These are phyloP conservation scores for Silurus lanzhouensis DNA, from an alignment of 2,797 vertebrate species.

Conservation along the genomic window DNA sequence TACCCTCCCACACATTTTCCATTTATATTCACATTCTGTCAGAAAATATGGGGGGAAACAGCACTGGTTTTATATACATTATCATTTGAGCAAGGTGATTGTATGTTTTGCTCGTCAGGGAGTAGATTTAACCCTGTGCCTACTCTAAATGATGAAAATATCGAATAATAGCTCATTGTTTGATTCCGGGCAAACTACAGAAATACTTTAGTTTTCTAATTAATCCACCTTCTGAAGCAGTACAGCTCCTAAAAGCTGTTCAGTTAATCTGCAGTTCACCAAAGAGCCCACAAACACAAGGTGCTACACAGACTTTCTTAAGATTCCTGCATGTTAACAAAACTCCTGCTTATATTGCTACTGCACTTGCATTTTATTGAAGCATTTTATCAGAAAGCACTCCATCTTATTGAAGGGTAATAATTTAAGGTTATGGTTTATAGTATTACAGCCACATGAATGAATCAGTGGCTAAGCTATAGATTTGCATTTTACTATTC, in stretches of 20 bases:
- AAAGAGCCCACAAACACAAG: neutral
- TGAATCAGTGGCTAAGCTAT: neutral
- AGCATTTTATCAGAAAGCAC: neutral
- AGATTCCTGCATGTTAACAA: slow-evolving; percentile 9
- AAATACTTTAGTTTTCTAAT: neutral
- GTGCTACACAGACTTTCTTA: too few species aligned
- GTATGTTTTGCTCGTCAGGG: neutral
- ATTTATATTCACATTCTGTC: neutral
- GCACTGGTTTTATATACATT: neutral
- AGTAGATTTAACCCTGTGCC: neutral
- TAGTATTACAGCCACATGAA: neutral
- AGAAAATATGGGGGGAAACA: neutral
- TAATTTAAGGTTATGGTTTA: neutral
- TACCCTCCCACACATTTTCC: neutral
- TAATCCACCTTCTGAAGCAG: slow-evolving; percentile 3
- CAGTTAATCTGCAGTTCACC: neutral
- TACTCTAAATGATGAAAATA: neutral
- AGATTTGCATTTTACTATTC: neutral
- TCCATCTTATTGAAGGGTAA: neutral
- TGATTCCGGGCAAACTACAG: neutral
- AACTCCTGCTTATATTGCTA: neutral
- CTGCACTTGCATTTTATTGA: neutral
- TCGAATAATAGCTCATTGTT: slow-evolving; percentile 11
- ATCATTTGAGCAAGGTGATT: neutral
- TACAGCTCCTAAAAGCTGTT: neutral